Conservation (phyloP, 2,797 vertebrate species). For the Sebastes variabilis region DNA sequence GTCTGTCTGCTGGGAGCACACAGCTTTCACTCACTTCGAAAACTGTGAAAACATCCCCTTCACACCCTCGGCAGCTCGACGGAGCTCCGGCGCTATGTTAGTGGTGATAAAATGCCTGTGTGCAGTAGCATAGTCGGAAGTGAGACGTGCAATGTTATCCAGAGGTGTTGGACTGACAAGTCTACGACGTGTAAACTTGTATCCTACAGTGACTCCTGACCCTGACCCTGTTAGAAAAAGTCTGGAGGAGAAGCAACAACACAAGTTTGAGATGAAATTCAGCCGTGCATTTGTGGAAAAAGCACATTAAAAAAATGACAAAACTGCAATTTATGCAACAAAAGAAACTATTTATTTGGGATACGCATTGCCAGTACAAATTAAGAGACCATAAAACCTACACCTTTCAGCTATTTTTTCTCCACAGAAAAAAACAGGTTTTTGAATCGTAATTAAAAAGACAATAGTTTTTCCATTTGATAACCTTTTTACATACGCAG, state of each 20-base stretch:
- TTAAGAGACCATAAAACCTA: constrained; percentile 94
- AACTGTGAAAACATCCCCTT: constrained; percentile 76
- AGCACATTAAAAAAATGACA: constrained; percentile 42
- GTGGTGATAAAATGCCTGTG: constrained; percentile 53
- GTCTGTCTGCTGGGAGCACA: constrained; percentile 67
- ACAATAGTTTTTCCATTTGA: constrained; percentile 85
- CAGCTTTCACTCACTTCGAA: constrained; percentile 72
- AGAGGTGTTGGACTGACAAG: constrained; percentile 67
- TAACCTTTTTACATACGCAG: constrained; percentile 86
- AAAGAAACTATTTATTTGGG: constrained; percentile 97
- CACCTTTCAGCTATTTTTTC: constrained; percentile 88
- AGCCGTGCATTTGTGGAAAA: background rate
- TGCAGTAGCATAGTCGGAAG: constrained; percentile 35
- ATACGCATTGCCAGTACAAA: constrained; percentile 98
- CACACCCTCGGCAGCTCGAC: constrained; percentile 51
- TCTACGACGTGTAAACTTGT: constrained; percentile 69
- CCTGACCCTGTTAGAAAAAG: constrained; percentile 62
- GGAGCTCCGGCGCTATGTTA: constrained; percentile 40
- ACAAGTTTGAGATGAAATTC: background rate
- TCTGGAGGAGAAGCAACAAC: constrained; percentile 32
- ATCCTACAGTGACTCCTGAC: constrained; percentile 73
- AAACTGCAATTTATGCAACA: constrained; percentile 84
- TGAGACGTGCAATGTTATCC: constrained; percentile 60
- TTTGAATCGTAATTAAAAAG: constrained; percentile 88
- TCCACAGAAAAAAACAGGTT: constrained; percentile 89